Percentiles rank a stretch among this genome's conserved stretches.
phyloP scores from a whole-genome alignment of 2,113 vertebrate genomes.

The Ophiodon elongatus region DNA sequence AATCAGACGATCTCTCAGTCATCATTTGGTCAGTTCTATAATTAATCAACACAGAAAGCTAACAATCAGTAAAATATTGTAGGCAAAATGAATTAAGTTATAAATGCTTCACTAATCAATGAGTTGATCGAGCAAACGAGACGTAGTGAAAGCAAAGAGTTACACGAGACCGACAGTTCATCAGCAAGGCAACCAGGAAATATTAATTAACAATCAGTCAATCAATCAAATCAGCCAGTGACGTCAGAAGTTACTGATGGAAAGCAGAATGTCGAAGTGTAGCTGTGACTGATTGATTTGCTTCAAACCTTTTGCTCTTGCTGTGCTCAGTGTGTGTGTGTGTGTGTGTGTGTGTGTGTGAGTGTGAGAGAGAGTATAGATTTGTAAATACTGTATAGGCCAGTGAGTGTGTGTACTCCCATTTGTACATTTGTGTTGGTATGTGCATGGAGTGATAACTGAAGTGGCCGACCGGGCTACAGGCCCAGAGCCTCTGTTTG shows the following conservation, averaged over 20 bases:
- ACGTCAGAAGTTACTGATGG: conserved; percentile 1
- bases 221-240: background rate
- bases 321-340: background rate
- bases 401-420: background rate
- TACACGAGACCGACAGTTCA: background rate
- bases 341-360: conserved; percentile 3
- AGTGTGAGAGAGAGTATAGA: background rate
- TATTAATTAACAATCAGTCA: background rate
- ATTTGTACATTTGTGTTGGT: background rate
- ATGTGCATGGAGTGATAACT: background rate
- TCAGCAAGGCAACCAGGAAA: background rate
- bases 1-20: background rate
- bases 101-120: background rate
- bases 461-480: no score
- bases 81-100: background rate
- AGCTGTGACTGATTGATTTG: background rate
- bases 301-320: background rate
- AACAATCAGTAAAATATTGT: background rate
- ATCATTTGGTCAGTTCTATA: background rate
- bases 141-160: background rate
- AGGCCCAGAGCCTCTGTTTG: background rate
- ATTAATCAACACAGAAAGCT: background rate
- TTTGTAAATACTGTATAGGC: background rate
- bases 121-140: background rate
- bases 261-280: background rate